Evolutionary conservation across 2,113 vertebrate genomes (phyloP), one percentile per base, ranked within the genome.

Genomic region (Hippopotamus amphibius): DNA sequence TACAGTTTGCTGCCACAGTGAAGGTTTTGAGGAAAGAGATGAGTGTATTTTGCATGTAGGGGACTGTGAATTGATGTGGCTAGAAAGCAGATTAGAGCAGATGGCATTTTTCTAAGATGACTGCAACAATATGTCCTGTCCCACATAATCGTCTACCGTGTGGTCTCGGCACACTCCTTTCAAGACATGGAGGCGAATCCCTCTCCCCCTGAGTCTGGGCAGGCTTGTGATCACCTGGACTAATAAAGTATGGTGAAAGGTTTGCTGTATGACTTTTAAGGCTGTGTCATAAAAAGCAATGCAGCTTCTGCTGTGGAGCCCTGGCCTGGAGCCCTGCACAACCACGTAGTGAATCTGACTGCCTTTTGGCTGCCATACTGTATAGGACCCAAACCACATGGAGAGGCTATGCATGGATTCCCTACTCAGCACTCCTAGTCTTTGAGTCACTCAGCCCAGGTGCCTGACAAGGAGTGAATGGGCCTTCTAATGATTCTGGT

Each of bases 91-190:
- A 33, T 69, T n/a, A 21, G 2, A 88, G 15, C 65, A 93, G 43
- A 93, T 37, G 43, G 22, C 12, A 33, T 88, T 93, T 79, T 95
- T 50, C 57, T 89, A 65, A 81, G 43, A 76, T 63, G 16, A 74
- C 15, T 86, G 14, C 17, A n/a, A 21, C 13, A 71, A 2, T 66
- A 76, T 37, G 24, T 77, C 63, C 21, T 63, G 10, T 50, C 30
- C 22, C 33, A 43, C 2, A 28, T 21, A 41, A 57, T 59, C 16
- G 6, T 82, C 61, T 57, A 14, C 28, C 53, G 2, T 11, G 28
- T 53, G 33, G 22, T 55, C 14, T 77, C 22, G 30, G 2, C 17
- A 37, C 26, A 59, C 43, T 65, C 5, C 59, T 86, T 24, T 74
- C 41, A 46, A 61, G 71, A 92, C 17, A 57, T 22, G 2, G 61